A percentile compares a stretch with the other conserved stretches of the same genome.
These are phyloP conservation scores for Fratercula arctica DNA, from an alignment of 2,797 vertebrate species.

Conservation along the genomic window DNA sequence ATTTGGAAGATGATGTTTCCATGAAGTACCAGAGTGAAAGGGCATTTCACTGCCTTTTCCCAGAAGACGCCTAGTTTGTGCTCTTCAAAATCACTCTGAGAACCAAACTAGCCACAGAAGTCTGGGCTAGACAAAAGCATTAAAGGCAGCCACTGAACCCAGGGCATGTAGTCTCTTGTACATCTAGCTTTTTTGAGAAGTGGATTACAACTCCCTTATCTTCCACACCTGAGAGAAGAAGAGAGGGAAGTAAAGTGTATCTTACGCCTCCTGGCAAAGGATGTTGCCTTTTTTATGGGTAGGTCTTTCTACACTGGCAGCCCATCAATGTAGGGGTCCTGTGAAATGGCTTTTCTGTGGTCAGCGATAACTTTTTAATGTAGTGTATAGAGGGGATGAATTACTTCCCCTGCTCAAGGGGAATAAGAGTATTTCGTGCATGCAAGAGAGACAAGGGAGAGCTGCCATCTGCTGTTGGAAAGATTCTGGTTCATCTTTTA, in stretches of 20 bases:
- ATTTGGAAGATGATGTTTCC: not conserved
- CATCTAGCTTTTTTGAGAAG: not conserved
- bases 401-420: not conserved
- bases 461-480: slow-evolving; percentile 68
- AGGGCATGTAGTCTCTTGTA: not conserved
- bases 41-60: not conserved
- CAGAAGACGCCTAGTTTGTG: not conserved
- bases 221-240: not conserved
- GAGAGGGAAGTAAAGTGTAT: not conserved
- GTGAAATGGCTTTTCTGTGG: not conserved
- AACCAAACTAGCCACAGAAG: not conserved
- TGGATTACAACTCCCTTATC: not conserved
- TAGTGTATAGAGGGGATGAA: not conserved
- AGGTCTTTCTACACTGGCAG: not conserved
- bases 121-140: not conserved
- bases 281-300: not conserved
- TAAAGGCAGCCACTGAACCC: not conserved
- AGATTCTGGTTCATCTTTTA: not conserved
- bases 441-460: slow-evolving; percentile 1
- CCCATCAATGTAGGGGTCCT: not conserved
- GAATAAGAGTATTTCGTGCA: not conserved
- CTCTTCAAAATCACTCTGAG: not conserved
- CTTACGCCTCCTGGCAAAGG: not conserved
- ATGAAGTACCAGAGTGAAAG: not conserved
- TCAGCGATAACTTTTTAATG: not conserved